Evolutionary conservation across 2,888 invertebrate species (phyloP), one percentile per base, ranked within the genome.

Genomic region (Cylloceria caligata): DNA sequence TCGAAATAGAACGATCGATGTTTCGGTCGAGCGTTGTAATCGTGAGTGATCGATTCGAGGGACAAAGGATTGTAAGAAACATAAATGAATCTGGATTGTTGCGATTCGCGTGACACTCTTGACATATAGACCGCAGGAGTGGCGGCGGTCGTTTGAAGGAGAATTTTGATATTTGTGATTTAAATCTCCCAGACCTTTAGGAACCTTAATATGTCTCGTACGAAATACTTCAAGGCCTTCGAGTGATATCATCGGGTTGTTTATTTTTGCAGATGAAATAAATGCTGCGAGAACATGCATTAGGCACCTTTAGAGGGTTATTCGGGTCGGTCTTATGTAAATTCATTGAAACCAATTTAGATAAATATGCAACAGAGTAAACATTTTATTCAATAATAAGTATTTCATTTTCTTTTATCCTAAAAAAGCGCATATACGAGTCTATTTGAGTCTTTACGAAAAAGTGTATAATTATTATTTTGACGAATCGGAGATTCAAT

Each of bases 1-100:
- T 36, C 52, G 49, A 73, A 64, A 62, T 62, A 55, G 73, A 68
- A 57, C 73, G 68, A 69, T 62, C 71, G 47, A 73, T 68, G 62
- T 45, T 73, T 30, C 21, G 64, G 0, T 19, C 21, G 42, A 39
- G 24, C 13, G n/a, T 13, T 5, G 21, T 27, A 39, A 55, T 39
- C 16, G 55, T 19, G 19, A 13, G 27, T 68, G 6, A 71, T 80
- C 55, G 49, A 75, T 71, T 75, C 16, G 55, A 16, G 36, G 24
- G 21, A 39, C 47, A 27, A 34, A 55, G 30, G 34, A 39, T 67
- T 6, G 42, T 62, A 5, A 9, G 27, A 57, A 6, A 60, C 55
- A 65, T 16, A 49, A 42, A 65, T 47, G 27, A 67, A 69, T 55
- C 36, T 60, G 62, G 60, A 67, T 57, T 60, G 47, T 64, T 9